phyloP scores from a whole-genome alignment of 2,113 vertebrate species.

The Gasterosteus nipponicus region DNA sequence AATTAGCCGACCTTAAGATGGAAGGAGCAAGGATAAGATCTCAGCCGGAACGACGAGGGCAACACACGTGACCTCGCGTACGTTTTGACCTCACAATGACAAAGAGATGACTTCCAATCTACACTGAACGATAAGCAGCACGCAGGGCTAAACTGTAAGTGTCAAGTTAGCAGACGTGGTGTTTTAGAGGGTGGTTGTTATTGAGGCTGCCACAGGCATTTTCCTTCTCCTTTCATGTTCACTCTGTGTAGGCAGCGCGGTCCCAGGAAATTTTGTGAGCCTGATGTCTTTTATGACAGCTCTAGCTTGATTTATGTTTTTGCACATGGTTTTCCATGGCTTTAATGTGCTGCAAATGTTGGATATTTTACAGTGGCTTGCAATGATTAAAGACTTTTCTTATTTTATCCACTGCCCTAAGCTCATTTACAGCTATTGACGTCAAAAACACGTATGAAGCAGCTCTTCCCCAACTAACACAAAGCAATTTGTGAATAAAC shows the following conservation, averaged over 20 bases:
- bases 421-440: constrained; percentile 1
- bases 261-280: constrained; percentile 19
- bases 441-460: not conserved
- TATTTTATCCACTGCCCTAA: not conserved
- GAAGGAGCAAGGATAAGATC: constrained; percentile 45
- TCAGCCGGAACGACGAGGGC: constrained; percentile 45
- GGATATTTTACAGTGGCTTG: not conserved
- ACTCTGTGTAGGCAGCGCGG: not conserved
- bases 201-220: constrained; percentile 44
- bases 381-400: constrained; percentile 3
- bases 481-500: not conserved
- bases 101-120: constrained; percentile 40
- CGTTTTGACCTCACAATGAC: constrained; percentile 42
- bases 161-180: constrained; percentile 34
- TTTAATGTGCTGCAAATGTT: constrained; percentile 8
- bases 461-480: not conserved
- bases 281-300: constrained; percentile 26
- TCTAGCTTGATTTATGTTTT: constrained; percentile 29
- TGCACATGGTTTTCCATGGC: not conserved
- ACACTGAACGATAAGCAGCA: constrained; percentile 47
- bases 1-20: constrained; percentile 56
- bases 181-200: constrained; percentile 31
- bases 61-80: constrained; percentile 26
- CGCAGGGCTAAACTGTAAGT: constrained; percentile 27
- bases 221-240: constrained; percentile 44